Base-by-base conservation (phyloP, 2,113 vertebrate genomes). In the Pogonocichla stellata region DNA sequence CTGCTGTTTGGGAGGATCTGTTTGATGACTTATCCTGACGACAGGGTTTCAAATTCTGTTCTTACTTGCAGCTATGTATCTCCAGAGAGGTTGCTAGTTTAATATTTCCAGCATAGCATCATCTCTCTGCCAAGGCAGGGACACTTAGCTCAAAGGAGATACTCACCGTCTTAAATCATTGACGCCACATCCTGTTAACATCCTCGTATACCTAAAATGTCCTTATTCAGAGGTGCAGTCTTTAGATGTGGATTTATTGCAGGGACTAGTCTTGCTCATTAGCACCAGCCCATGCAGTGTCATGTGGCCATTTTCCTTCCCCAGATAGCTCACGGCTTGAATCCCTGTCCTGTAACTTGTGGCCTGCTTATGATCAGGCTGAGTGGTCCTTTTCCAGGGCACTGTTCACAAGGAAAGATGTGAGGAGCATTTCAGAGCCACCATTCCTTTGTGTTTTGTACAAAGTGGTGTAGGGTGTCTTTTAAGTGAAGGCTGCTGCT, bases 1-100 rank as follows among this genome's bases (percentile, higher is more conserved):
- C 88, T 58, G 88, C 86, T 88, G 92, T 88, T 94, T 93, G 92
- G 92, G 88, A 90, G 72, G 72, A 90, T 96, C 88, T 96, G 92
- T 86, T 88, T 90, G 88, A 93, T 81, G 92, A 94, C 77, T 96
- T 97, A 94, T 84, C 65, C 88, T 72, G 72, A 86, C 14, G 72
- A 64, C 64, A 70, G 19, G 57, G 88, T 84, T 92, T 95, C 91
- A 78, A 6, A 88, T 88, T 92, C 72, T 95, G 36, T 36, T 92
- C 82, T 86, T 85, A 66, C 47, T 94, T 57, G 69, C 56, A 83
- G 51, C 51, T 94, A 4, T 71, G 60, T 28, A 80, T 81, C 75
- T 93, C 85, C 72, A 50, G 0, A 5, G 79, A 67, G 82, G 79
- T 69, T 83, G 19, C 40, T 92, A 24, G 72, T 54, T 96, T 95